Conservation (phyloP, 2,113 vertebrate genomes). For the Tragelaphus strepsiceros region DNA sequence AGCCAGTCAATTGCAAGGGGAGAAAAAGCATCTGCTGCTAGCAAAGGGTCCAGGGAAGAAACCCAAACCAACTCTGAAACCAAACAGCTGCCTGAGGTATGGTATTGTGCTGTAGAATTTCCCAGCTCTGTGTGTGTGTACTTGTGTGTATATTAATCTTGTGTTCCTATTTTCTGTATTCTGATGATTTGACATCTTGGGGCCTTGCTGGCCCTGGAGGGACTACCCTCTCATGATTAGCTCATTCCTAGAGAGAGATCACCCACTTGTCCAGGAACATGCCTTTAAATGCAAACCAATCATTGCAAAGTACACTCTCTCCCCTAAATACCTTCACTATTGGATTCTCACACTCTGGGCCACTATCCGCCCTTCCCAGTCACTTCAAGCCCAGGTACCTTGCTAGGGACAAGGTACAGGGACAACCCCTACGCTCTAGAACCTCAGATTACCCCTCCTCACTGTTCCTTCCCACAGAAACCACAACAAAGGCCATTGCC, state of each 20-base stretch:
- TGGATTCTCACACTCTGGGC: background rate
- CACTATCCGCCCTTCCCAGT: too few species aligned
- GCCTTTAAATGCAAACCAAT: background rate
- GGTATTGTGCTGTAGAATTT: background rate
- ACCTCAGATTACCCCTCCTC: background rate
- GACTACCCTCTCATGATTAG: background rate
- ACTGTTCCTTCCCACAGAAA: background rate
- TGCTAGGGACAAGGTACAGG: background rate
- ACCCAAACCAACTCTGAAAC: background rate
- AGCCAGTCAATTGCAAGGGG: background rate
- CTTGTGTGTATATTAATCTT: background rate
- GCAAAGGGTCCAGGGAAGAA: background rate
- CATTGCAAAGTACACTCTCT: too few species aligned
- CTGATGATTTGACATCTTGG: background rate
- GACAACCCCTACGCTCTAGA: background rate
- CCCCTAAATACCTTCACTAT: background rate
- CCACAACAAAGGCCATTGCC: background rate
- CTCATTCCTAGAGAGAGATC: background rate
- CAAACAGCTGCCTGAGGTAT: background rate
- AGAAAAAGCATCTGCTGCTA: background rate
- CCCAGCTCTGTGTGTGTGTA: background rate
- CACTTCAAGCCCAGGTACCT: background rate
- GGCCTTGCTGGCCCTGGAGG: background rate
- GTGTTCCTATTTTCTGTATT: background rate
- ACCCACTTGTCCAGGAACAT: background rate